Conservation (phyloP, 1,140 invertebrate genomes). For the Mizuhopecten yessoensis region DNA sequence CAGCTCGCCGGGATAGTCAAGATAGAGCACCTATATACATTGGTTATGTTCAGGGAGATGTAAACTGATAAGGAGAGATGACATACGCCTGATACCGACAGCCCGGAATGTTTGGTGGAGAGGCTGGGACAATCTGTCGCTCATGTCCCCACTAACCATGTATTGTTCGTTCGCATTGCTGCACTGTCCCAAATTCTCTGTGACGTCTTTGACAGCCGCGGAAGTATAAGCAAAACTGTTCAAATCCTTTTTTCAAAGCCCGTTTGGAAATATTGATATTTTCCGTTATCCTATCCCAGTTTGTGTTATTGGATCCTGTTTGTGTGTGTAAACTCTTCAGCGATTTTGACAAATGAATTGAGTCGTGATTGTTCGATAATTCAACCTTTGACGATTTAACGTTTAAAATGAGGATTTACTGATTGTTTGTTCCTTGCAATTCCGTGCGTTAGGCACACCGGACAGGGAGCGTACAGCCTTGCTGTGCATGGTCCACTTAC, state of each 20-base stretch:
- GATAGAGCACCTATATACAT: neutral
- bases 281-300: too few relatives aligned
- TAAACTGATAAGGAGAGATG: slow-evolving; percentile 19
- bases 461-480: neutral
- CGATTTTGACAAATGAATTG: neutral
- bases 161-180: neutral
- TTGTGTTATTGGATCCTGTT: too few relatives aligned
- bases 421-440: neutral
- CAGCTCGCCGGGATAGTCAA: neutral
- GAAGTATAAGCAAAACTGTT: too few relatives aligned
- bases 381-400: neutral
- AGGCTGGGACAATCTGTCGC: neutral
- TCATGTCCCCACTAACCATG: neutral
- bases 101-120: neutral
- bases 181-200: neutral
- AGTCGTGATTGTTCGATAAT: neutral
- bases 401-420: neutral
- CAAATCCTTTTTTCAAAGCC: too few relatives aligned
- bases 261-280: too few relatives aligned
- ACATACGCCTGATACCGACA: neutral
- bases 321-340: neutral
- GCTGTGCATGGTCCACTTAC: neutral
- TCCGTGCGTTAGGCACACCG: neutral
- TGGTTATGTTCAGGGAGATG: neutral
- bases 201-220: too few relatives aligned